Percentiles rank a stretch among this genome's conserved stretches.
phyloP scores from a whole-genome alignment of 2,888 invertebrate species.

The Flabesymbios commensalis region DNA sequence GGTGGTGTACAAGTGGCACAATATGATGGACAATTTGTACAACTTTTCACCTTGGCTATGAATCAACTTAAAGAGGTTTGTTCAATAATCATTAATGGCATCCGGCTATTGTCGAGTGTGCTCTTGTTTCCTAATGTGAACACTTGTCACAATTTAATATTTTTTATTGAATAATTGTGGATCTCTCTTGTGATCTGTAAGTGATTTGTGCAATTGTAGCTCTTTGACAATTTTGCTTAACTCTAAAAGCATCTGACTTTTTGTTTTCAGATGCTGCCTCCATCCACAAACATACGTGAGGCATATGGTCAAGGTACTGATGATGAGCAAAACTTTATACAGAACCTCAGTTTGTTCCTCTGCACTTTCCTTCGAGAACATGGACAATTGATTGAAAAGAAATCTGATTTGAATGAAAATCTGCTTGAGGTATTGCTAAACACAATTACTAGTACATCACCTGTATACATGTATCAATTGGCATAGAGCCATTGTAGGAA shows the following conservation, averaged over 20 bases:
- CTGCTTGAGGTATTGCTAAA: slow-evolving; percentile 68
- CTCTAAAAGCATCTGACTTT: too few relatives aligned
- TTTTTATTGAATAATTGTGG: too few relatives aligned
- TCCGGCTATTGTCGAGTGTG: too few relatives aligned
- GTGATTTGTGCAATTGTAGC: too few relatives aligned
- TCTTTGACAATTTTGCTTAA: too few relatives aligned
- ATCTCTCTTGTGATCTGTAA: too few relatives aligned
- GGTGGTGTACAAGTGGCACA: slow-evolving; percentile 80
- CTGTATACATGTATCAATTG: too few relatives aligned
- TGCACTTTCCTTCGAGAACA: slow-evolving; percentile 97
- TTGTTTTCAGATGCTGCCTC: slow-evolving; percentile 75
- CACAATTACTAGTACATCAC: not conserved
- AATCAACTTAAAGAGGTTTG: slow-evolving; percentile 77
- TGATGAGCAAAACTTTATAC: slow-evolving; percentile 98
- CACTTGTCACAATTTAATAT: too few relatives aligned
- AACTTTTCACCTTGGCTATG: slow-evolving; percentile 90
- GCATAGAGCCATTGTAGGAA: too few relatives aligned
- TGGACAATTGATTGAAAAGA: slow-evolving; percentile 69
- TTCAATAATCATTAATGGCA: too few relatives aligned
- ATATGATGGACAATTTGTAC: slow-evolving; percentile 91
- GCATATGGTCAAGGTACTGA: slow-evolving; percentile 93
- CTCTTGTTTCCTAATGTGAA: too few relatives aligned
- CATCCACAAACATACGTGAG: slow-evolving; percentile 87
- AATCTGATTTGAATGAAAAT: slow-evolving; percentile 72
- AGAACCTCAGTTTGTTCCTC: slow-evolving; percentile 95